Evolutionary conservation across 2,797 vertebrate species (phyloP).

Genomic region (Salarias fasciatus): DNA sequence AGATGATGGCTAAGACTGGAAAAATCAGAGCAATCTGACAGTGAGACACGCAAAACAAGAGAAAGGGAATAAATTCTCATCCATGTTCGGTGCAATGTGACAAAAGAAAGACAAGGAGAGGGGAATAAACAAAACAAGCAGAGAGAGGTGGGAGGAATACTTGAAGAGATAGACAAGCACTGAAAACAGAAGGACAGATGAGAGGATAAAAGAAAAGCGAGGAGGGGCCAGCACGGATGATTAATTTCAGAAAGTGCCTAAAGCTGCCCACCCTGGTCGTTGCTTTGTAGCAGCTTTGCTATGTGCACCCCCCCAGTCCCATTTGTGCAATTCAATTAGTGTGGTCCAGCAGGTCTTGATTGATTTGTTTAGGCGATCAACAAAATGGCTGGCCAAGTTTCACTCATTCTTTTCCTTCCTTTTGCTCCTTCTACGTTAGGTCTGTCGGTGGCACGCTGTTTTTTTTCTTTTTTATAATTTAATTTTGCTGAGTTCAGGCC

Average conservation of each 20-base stretch:
- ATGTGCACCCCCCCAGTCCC: constrained; percentile 64
- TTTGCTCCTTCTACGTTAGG: constrained; percentile 43
- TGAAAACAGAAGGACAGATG: constrained; percentile 51
- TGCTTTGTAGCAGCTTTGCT: constrained; percentile 68
- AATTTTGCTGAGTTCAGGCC: constrained; percentile 52
- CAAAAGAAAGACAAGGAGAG: not conserved
- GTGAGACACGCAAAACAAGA: not conserved
- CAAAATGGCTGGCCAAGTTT: constrained; percentile 72
- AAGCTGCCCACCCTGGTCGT: constrained; percentile 64
- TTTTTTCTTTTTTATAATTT: constrained; percentile 54
- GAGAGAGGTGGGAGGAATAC: constrained; percentile 13
- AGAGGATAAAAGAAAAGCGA: constrained; percentile 58
- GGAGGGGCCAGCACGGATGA: constrained; percentile 67
- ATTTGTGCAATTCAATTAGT: constrained; percentile 85
- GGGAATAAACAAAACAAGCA: constrained; percentile 11
- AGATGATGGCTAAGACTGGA: not conserved
- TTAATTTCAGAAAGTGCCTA: constrained; percentile 79
- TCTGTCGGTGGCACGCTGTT: constrained; percentile 45
- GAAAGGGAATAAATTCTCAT: not conserved
- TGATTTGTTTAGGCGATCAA: constrained; percentile 83
- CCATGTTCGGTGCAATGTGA: constrained; percentile 2
- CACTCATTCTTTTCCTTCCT: constrained; percentile 53
- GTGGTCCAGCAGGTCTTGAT: constrained; percentile 76
- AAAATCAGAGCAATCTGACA: not conserved
- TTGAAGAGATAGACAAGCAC: constrained; percentile 40